These are phyloP conservation scores for Marisa cornuarietis DNA, from an alignment of 1,140 invertebrate genomes.

Conservation along the genomic window DNA sequence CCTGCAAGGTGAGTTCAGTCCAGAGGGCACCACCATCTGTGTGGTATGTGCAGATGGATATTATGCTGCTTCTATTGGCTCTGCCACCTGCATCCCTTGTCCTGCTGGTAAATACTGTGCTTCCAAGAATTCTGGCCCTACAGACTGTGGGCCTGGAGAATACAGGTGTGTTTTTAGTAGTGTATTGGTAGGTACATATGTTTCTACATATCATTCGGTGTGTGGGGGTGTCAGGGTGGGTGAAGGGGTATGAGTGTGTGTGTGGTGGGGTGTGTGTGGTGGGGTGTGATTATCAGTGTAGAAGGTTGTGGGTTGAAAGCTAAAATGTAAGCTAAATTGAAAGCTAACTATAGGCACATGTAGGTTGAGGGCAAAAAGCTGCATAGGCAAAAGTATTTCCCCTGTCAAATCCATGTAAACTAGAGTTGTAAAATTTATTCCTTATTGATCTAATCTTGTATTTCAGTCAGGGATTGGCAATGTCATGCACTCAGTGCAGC, in stretches of 20 bases:
- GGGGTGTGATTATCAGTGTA: too few species aligned
- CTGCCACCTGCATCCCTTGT: constrained; percentile 43
- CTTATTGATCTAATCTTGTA: neutral
- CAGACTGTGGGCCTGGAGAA: constrained; percentile 35
- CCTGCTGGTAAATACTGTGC: constrained; percentile 47
- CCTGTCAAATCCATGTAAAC: too few species aligned
- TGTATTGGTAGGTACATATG: too few species aligned
- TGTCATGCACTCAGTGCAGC: constrained; percentile 32
- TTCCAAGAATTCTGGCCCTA: constrained; percentile 22
- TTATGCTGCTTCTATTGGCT: constrained; percentile 23
- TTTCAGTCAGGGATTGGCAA: constrained; percentile 35
- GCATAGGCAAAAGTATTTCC: too few species aligned
- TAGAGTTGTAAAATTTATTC: neutral
- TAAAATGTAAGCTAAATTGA: too few species aligned
- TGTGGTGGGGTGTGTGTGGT: too few species aligned
- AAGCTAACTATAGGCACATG: too few species aligned
- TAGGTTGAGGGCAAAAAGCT: too few species aligned
- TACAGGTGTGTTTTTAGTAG: constrained; percentile 31
- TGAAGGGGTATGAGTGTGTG: too few species aligned
- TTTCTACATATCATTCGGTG: too few species aligned
- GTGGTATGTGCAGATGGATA: constrained; percentile 40
- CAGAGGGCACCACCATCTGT: constrained; percentile 37
- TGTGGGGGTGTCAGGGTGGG: too few species aligned
- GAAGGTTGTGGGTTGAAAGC: too few species aligned
- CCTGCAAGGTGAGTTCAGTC: constrained; percentile 42